Base-by-base conservation (phyloP, 2,113 vertebrate genomes). In the Indicator indicator region DNA sequence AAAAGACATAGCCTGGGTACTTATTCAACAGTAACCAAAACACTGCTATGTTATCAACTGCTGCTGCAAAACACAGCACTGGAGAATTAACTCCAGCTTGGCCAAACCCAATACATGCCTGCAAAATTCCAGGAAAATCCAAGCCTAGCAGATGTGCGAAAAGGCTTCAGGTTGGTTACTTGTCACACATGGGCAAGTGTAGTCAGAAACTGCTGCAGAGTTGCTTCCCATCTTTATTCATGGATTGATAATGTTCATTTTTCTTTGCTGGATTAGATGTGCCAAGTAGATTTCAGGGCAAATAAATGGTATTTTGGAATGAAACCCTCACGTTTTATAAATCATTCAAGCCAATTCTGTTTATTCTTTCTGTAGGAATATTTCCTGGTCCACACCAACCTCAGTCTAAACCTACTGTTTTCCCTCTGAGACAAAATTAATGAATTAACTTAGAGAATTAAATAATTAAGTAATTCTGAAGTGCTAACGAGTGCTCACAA, bases 271-370 rank as follows among this genome's bases (percentile, higher is more conserved):
- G 64, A 70, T 87, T 82, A 82, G 64, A 87, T 85, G 83, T 44
- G 21, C 64, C 60, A 46, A 3, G 20, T 86, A 91, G 55, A 89
- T 93, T 96, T 89, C 87, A 71, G 54, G 82, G 38, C 60, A 63
- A 78, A 83, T 80, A 80, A 83, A 86, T 83, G 69, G 73, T 94
- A 82, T 87, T 94, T 97, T 82, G 50, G 84, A 92, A 85, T 59
- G 68, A 85, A 97, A 79, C 7, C 59, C 68, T 95, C 75, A 50
- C 64, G 75, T 91, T 89, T 91, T 83, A 83, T 74, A 83, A 88
- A 91, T 94, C 48, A 80, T 85, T 88, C 50, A 85, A 88, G 17
- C 26, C 79, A 83, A 64, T 83, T 86, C 56, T 60, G 56, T 64
- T 89, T 59, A 60, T 71, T 91, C 81, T 71, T 88, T 77, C 48